Evolutionary conservation across 2,797 vertebrate species (phyloP).

Genomic region (Microchirus variegatus): DNA sequence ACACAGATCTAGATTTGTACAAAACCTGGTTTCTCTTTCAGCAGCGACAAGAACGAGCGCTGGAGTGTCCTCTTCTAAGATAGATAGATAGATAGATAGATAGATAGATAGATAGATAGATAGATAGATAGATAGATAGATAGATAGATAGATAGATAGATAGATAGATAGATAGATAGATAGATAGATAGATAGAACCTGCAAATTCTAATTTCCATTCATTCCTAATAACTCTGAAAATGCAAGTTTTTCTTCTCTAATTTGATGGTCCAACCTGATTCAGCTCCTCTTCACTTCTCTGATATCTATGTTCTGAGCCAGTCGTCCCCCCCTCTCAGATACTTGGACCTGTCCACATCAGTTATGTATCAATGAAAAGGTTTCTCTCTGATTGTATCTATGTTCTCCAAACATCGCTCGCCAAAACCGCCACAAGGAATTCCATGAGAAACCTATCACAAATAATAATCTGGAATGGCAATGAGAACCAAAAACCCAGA

Average conservation of each 20-base stretch:
- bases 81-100: too few relatives aligned
- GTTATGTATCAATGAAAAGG: conserved; percentile 25
- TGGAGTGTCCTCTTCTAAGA: too few relatives aligned
- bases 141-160: too few relatives aligned
- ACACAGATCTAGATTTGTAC: too few relatives aligned
- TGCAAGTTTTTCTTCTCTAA: background rate
- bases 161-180: too few relatives aligned
- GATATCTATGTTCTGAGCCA: conserved; percentile 11
- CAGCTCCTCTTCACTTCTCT: conserved; percentile 9
- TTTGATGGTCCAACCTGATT: background rate
- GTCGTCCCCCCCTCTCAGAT: conserved; percentile 12
- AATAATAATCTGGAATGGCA: conserved; percentile 32
- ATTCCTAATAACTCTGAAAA: too few relatives aligned
- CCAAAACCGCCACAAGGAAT: conserved; percentile 19
- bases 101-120: too few relatives aligned
- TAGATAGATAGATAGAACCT: too few relatives aligned
- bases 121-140: too few relatives aligned
- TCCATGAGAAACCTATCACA: conserved; percentile 23
- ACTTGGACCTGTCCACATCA: conserved; percentile 14
- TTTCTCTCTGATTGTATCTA: conserved; percentile 27
- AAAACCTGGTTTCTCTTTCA: too few relatives aligned
- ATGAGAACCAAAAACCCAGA: conserved; percentile 10
- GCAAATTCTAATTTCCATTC: too few relatives aligned
- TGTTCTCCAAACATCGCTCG: conserved; percentile 11
- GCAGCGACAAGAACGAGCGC: too few relatives aligned